These are phyloP conservation scores for Drosophila yooni DNA, from an alignment of 2,888 invertebrate species.

Conservation along the genomic window DNA sequence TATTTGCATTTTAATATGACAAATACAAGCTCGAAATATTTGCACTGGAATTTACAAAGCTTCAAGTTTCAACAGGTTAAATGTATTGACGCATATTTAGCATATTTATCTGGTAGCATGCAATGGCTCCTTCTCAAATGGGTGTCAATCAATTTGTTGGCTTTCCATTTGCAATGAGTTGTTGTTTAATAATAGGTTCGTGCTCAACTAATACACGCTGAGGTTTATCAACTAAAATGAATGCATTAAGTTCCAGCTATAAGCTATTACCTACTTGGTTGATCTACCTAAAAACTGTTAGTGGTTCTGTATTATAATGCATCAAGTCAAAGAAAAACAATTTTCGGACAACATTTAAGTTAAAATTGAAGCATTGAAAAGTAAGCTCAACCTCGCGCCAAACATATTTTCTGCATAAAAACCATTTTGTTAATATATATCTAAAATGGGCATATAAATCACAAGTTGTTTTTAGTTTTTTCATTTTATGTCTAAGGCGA, in stretches of 20 bases:
- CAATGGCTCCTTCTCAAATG: neutral
- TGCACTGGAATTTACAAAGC: neutral
- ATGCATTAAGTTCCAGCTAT: neutral
- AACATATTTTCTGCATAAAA: neutral
- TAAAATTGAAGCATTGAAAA: neutral
- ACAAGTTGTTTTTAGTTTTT: neutral
- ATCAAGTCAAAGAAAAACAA: neutral
- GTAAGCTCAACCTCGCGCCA: neutral
- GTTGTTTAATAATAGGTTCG: neutral
- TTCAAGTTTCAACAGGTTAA: constrained; percentile 5
- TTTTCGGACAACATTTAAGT: neutral
- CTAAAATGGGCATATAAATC: neutral
- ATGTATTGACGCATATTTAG: constrained; percentile 12
- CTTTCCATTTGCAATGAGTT: neutral
- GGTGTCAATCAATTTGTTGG: neutral
- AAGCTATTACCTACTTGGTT: neutral
- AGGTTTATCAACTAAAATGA: neutral
- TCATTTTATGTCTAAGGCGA: neutral
- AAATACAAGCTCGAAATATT: constrained; percentile 4
- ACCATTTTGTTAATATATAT: neutral
- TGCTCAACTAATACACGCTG: neutral
- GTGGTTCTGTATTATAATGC: neutral
- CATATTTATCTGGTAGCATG: constrained; percentile 13
- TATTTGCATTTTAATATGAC: constrained; percentile 21
- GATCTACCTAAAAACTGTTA: neutral